Base-by-base conservation (phyloP, 2,113 vertebrate species). In the Alosa alosa region DNA sequence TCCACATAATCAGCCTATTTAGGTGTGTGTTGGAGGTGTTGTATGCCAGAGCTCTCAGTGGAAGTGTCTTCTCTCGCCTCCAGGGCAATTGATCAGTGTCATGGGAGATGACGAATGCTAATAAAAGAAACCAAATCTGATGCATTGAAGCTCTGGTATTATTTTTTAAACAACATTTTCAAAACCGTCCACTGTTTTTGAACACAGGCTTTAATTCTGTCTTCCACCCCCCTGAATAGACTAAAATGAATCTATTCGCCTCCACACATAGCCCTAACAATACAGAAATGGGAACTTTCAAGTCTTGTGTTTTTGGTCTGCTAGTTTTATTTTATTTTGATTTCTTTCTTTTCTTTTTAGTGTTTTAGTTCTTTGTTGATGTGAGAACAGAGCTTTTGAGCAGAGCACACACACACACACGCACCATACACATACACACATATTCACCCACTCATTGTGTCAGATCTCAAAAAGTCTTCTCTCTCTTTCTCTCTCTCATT, bases 241-340 rank as follows among this genome's bases (percentile, higher is more conserved):
- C 90, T 91, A 85, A 89, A 88, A 90, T 86, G 17, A 85, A 88
- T 88, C 86, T 90, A 72, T 88, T 89, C 82, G 83, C 81, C 87
- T 90, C 82, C 17, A 86, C 84, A 83, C 68, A 83, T 85, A 89
- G 81, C 41, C 41, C 4, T 83, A 90, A 88, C 88, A 89, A 89
- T 85, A 84, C 85, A 86, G 75, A 85, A 88, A 83, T 41, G 83
- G 13, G 85, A 57, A 45, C 88, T 91, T 89, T 91, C 84, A 90
- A 86, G 87, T 83, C 82, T 88, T 86, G 75, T 84, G 50, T 86
- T 89, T 64, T 85, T 85, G 17, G 17, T 68, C 86, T 81, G 4
- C 84, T 15, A 52, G 87, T 87, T 86, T 82, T 45, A 9, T 25
- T 82, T 47, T 83, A 50, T 45, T 72, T 39, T 39, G 25, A 39